Evolutionary conservation across 2,888 invertebrate species (phyloP), one percentile per base, ranked within the genome.

Genomic region (Meandrusa payeni): DNA sequence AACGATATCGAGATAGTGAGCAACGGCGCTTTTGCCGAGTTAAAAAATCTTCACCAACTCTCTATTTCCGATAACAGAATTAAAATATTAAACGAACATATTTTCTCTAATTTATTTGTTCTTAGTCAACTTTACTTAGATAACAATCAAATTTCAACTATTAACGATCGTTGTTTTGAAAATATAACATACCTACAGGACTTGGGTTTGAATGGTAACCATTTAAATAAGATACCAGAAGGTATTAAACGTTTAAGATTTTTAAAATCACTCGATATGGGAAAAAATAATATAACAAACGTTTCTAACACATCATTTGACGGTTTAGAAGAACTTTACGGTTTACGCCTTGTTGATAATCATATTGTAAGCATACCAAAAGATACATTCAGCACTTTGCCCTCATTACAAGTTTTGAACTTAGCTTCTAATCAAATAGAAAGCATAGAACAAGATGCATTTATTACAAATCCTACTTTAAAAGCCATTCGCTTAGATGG

Each of bases 151-250:
- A 90, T 95, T 49, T 86, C 90, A 41, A 80, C 75, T 29, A 89
- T 95, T 50, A 91, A 94, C 63, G 89, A 90, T 15, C 90, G 90
- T 45, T 91, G 93, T 22, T 94, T 95, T 76, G 91, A 91, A 61
- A 95, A 95, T 73, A 91, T 93, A 49, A 94, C 93, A 3, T 92
- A 92, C 67, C 85, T 95, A 48, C 92, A 93, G 77, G 94, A 94
- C 63, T 83, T 95, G 32, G 92, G 93, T n/a, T 72, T 95, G 45
- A 93, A 92, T 62, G 93, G 92, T 31, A 95, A 95, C 65, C 78
- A 77, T 48, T 78, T 95, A 22, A 90, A 89, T 36, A 87, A 88
- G 33, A 88, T 93, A 24, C 94, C 95, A 12, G 89, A 88, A 40
- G 92, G 93, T 1, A 89, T 94, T 6, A 91, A 90, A 41, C 90